Percentiles rank a stretch among this genome's conserved stretches.
phyloP scores from a whole-genome alignment of 2,888 invertebrate genomes.

The Smittia aterrima region DNA sequence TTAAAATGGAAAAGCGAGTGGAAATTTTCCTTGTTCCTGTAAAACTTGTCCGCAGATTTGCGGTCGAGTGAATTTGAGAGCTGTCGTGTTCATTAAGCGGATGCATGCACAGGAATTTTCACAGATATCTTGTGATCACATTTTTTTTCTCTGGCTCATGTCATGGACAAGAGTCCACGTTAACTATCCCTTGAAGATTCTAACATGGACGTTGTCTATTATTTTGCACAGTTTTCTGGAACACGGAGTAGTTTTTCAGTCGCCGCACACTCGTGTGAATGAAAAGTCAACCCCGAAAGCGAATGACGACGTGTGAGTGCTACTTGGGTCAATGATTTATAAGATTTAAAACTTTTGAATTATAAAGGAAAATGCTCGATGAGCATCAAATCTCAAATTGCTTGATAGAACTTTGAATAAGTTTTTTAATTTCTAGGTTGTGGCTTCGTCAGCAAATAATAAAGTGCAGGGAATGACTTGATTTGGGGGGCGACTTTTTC shows the following conservation, averaged over 20 bases:
- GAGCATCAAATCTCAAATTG: neutral
- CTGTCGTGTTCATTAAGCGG: neutral
- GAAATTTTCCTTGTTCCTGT: neutral
- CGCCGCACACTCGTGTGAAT: neutral
- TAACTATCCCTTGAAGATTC: too few relatives aligned
- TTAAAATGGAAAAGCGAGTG: conserved; percentile 5
- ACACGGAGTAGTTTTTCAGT: neutral
- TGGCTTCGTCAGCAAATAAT: conserved; percentile 19
- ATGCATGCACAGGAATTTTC: neutral
- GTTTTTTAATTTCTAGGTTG: neutral
- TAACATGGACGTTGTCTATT: too few relatives aligned
- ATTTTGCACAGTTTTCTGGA: neutral
- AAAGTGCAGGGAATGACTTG: neutral
- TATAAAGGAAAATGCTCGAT: neutral
- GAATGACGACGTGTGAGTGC: neutral
- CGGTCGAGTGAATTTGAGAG: neutral
- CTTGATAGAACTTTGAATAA: neutral
- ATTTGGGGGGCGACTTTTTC: neutral
- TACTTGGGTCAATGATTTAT: conserved; percentile 26
- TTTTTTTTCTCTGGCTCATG: neutral
- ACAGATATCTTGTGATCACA: neutral
- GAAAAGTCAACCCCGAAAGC: neutral
- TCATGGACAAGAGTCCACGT: neutral
- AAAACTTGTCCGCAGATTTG: neutral
- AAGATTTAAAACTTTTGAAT: neutral